These are phyloP conservation scores for Chlorodrepanis virens DNA, from an alignment of 2,113 vertebrate genomes.

Conservation along the genomic window DNA sequence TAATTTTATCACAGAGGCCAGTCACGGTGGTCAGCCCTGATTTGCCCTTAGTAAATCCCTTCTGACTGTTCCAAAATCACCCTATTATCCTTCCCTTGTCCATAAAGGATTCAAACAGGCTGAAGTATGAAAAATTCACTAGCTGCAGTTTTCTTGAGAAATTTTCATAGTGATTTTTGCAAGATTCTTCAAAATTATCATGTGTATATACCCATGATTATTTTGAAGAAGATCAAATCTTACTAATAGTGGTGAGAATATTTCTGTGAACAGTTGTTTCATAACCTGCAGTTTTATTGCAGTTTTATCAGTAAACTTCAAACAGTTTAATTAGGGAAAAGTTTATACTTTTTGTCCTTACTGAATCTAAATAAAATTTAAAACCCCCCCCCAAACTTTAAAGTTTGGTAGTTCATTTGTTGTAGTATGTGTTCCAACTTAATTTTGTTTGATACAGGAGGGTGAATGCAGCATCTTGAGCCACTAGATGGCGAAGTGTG, in stretches of 20 bases:
- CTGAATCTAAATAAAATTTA: not conserved
- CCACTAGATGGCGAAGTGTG: slow-evolving; percentile 67
- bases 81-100: not conserved
- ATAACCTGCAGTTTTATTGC: not conserved
- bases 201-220: not conserved
- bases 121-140: not conserved
- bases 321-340: not conserved
- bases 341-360: not conserved
- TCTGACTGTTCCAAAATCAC: not conserved
- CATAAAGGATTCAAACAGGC: not conserved
- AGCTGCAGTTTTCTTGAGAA: not conserved
- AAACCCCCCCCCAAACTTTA: not conserved
- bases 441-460: not conserved
- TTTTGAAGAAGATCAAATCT: not conserved
- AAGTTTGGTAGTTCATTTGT: not conserved
- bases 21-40: not conserved
- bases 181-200: not conserved
- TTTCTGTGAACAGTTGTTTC: not conserved
- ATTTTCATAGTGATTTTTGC: not conserved
- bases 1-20: not conserved
- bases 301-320: not conserved
- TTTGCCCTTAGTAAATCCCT: not conserved
- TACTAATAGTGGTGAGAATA: not conserved
- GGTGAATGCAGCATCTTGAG: not conserved
- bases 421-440: not conserved